Conservation (phyloP, 2,797 vertebrate species). For the Liasis olivaceus region DNA sequence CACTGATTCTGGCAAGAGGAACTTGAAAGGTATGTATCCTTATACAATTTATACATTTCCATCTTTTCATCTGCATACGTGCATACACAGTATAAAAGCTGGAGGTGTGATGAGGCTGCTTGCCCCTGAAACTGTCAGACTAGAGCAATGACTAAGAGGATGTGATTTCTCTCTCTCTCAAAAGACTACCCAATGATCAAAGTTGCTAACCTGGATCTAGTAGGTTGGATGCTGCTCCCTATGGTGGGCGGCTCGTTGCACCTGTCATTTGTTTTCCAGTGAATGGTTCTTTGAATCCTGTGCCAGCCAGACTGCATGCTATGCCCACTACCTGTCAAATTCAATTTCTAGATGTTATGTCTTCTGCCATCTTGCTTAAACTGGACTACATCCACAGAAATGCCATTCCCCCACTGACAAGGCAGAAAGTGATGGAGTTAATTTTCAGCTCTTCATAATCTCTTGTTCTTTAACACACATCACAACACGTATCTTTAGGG, state of each 20-base stretch:
- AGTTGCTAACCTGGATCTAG: not conserved
- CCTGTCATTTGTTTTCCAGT: constrained; percentile 8
- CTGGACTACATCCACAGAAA: not conserved
- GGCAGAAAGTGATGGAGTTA: not conserved
- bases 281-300: not conserved
- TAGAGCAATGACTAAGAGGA: constrained; percentile 17
- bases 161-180: not conserved
- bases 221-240: not conserved
- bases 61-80: not conserved
- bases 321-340: not conserved
- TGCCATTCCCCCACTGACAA: not conserved
- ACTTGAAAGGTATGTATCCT: constrained; percentile 13
- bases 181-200: constrained; percentile 7
- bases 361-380: constrained; percentile 8
- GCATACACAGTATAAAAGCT: not conserved
- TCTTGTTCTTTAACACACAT: not conserved
- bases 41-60: not conserved
- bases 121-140: not conserved
- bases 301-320: not conserved
- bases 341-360: not conserved
- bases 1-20: constrained; percentile 13
- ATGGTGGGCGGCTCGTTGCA: constrained; percentile 13
- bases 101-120: constrained; percentile 9
- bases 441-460: not conserved
- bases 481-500: not conserved